Conservation (phyloP, 1,140 invertebrate species). For the Onthophagus taurus region DNA sequence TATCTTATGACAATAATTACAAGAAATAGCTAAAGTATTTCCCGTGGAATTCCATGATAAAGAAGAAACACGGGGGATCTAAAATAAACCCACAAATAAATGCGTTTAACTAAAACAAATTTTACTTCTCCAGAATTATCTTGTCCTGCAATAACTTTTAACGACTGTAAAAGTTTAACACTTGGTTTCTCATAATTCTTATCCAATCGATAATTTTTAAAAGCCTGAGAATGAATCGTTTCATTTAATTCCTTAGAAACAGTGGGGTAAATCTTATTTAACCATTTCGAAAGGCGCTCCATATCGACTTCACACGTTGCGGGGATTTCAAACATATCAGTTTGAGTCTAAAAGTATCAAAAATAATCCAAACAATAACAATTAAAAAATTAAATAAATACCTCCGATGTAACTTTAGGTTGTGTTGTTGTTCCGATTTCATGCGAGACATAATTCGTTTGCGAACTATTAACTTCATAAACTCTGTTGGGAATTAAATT, state of each 20-base stretch:
- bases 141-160: slow-evolving; percentile 21
- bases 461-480: slow-evolving; percentile 17
- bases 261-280: slow-evolving; percentile 27
- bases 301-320: slow-evolving; percentile 23
- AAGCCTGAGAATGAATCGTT: slow-evolving; percentile 24
- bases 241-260: slow-evolving; percentile 29
- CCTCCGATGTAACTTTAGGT: slow-evolving; percentile 1
- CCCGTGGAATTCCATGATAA: slow-evolving; percentile 30
- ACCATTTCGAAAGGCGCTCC: slow-evolving; percentile 28
- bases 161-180: slow-evolving; percentile 22
- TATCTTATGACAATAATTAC: slow-evolving; percentile 26
- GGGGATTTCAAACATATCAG: slow-evolving; percentile 12
- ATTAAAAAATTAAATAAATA: neutral
- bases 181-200: slow-evolving; percentile 16
- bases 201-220: slow-evolving; percentile 22
- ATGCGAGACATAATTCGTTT: slow-evolving; percentile 22
- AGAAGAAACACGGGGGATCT: slow-evolving; percentile 16
- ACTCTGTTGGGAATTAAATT: slow-evolving; percentile 21
- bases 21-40: slow-evolving; percentile 27
- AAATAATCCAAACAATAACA: neutral
- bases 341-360: slow-evolving; percentile 24
- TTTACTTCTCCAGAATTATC: slow-evolving; percentile 11
- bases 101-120: neutral
- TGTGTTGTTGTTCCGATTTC: slow-evolving; percentile 8
- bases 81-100: neutral